A percentile compares a stretch with the other conserved stretches of the same genome.
These are phyloP conservation scores for Plebejus melissa DNA, from an alignment of 2,888 invertebrate genomes.

Conservation along the genomic window DNA sequence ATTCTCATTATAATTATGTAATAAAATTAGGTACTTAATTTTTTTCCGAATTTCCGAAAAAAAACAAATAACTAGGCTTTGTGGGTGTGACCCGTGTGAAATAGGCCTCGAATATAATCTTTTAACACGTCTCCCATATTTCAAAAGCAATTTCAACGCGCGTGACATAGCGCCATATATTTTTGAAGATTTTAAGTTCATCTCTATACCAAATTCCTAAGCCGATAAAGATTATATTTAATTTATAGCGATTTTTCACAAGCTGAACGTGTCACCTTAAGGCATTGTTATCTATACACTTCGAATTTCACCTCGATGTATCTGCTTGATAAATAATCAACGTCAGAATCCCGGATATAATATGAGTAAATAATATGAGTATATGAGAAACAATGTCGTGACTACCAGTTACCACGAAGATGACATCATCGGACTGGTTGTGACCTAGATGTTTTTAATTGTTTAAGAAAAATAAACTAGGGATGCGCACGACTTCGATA, in stretches of 20 bases:
- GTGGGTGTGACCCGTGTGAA: background rate
- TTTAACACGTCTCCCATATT: slow-evolving; percentile 1
- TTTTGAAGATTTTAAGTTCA: slow-evolving; percentile 4
- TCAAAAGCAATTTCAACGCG: background rate
- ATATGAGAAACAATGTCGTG: slow-evolving; percentile 14
- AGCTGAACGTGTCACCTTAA: background rate
- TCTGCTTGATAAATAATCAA: background rate
- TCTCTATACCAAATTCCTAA: slow-evolving; percentile 6
- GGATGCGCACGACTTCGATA: background rate
- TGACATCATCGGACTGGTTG: slow-evolving; percentile 7
- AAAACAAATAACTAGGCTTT: background rate
- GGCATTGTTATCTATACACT: slow-evolving; percentile 13
- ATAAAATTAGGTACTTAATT: too few relatives aligned
- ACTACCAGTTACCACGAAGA: background rate
- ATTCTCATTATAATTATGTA: too few relatives aligned
- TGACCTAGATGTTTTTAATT: slow-evolving; percentile 18
- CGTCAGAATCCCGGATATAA: slow-evolving; percentile 18
- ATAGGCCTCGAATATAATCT: background rate
- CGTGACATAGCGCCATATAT: slow-evolving; percentile 7
- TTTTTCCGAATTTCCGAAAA: background rate
- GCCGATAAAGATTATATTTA: slow-evolving; percentile 19
- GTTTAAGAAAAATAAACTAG: slow-evolving; percentile 14
- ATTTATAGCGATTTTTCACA: slow-evolving; percentile 18
- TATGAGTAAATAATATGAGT: background rate
- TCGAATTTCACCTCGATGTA: slow-evolving; percentile 19